phyloP scores from a whole-genome alignment of 2,113 vertebrate species.

The Syngnathus typhle region DNA sequence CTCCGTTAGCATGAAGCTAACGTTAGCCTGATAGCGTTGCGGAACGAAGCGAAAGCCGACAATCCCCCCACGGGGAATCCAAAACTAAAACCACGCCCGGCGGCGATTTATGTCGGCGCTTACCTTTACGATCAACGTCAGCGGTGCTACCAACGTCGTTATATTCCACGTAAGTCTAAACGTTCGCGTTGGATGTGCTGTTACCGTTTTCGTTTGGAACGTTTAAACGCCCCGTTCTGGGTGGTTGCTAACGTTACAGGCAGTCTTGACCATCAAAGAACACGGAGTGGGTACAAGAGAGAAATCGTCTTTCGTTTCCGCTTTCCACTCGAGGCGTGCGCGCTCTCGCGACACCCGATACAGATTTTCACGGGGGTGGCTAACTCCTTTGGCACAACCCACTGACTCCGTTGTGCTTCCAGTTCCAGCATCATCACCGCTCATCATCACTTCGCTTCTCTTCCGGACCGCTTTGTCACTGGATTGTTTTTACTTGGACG shows the following conservation, averaged over 20 bases:
- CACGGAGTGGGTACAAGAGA: not conserved
- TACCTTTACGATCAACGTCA: constrained; percentile 32
- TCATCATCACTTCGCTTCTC: constrained; percentile 16
- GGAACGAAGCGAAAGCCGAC: not conserved
- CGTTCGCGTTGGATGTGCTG: not conserved
- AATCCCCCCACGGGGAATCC: not conserved
- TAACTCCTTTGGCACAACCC: too few species aligned
- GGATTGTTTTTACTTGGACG: constrained; percentile 8
- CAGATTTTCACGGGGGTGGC: too few species aligned
- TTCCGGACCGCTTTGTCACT: not conserved
- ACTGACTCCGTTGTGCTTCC: not conserved
- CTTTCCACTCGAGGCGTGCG: too few species aligned
- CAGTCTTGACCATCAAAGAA: not conserved
- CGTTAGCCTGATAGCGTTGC: constrained; percentile 4
- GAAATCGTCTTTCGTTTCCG: not conserved
- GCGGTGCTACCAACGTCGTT: not conserved
- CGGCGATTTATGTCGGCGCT: constrained; percentile 6
- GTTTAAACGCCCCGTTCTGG: constrained; percentile 40
- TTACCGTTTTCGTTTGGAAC: not conserved
- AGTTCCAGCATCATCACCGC: constrained; percentile 58
- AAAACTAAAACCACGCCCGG: not conserved
- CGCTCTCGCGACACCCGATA: too few species aligned
- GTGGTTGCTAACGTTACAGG: constrained; percentile 64
- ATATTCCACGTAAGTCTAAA: not conserved
- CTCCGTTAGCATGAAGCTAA: constrained; percentile 32